These are phyloP conservation scores for Melolontha melolontha DNA, from an alignment of 2,888 invertebrate genomes.

Conservation along the genomic window DNA sequence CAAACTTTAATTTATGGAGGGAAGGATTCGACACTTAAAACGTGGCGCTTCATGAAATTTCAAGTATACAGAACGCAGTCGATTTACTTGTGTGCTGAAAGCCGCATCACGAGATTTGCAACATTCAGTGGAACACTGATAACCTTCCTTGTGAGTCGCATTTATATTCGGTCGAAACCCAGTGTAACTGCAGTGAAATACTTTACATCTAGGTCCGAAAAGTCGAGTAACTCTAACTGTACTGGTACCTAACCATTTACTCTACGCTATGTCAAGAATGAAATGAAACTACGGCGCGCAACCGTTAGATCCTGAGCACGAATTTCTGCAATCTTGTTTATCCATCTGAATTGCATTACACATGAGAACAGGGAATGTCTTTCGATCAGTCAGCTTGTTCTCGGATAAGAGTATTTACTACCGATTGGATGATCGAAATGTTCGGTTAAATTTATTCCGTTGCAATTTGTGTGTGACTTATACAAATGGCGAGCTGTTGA, in stretches of 20 bases:
- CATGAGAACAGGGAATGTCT: constrained; percentile 12
- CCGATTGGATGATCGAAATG: constrained; percentile 17
- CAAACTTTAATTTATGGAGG: neutral
- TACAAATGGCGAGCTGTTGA: neutral
- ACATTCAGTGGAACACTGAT: constrained; percentile 12
- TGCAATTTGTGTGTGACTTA: constrained; percentile 2
- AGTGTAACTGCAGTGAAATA: constrained; percentile 17
- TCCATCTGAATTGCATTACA: constrained; percentile 31
- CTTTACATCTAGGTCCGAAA: constrained; percentile 14
- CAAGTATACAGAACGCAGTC: constrained; percentile 13
- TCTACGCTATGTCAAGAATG: constrained; percentile 17
- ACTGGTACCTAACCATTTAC: constrained; percentile 12
- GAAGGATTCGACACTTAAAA: constrained; percentile 1
- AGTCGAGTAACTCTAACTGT: constrained; percentile 17
- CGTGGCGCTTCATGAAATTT: neutral
- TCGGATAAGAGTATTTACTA: constrained; percentile 2
- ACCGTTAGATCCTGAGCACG: constrained; percentile 22
- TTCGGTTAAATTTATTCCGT: constrained; percentile 12
- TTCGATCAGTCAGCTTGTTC: constrained; percentile 23
- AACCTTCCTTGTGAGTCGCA: constrained; percentile 7
- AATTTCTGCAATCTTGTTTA: constrained; percentile 35
- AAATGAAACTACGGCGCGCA: neutral
- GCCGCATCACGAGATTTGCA: constrained; percentile 29
- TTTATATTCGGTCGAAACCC: constrained; percentile 24
- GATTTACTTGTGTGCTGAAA: constrained; percentile 30